Base-by-base conservation (phyloP, 2,113 vertebrate genomes). In the Psettodes erumei region DNA sequence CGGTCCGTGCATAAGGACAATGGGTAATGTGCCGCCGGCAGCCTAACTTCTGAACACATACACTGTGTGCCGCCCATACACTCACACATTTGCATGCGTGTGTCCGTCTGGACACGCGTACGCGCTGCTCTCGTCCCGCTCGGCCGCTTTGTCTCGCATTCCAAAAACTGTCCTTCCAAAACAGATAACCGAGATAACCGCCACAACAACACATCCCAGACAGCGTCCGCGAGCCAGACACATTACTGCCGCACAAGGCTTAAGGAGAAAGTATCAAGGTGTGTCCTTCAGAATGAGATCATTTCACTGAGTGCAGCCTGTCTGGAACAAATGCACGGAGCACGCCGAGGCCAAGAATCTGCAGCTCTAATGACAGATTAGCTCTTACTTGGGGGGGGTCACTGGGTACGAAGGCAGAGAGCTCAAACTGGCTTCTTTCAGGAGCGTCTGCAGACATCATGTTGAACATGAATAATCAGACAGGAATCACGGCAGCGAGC, bases 261-360 rank as follows among this genome's bases (percentile, higher is more conserved):
- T 74, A 51, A 58, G 33, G 75, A 84, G 79, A 83, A 85, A 85
- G 79, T 76, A 75, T 67, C 79, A 88, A 85, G 84, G 88, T 88
- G 85, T 81, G 88, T 86, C 86, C 87, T 86, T 86, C 84, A 75
- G 63, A 81, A 68, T 89, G 75, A 88, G 77, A 83, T 89, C 86
- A 90, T 86, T 68, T 74, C 79, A 79, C 61, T n/a, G 59, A 86
- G 79, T 19, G 54, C 76, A 79, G 88, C 54, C 76, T 48, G 77
- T 88, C 85, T 91, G 88, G 83, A 84, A 82, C 81, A 81, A 87
- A 87, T 15, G 64, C 32, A 77, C 79, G 51, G 62, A 82, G 63
- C 82, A 62, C 67, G 71, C 53, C 77, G 82, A 83, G 88, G 86
- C 75, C 72, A 69, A 79, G 81, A 86, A 77, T 84, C 77, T 83